These are phyloP conservation scores for Hestina assimilis DNA, from an alignment of 1,140 invertebrate genomes.

Conservation along the genomic window DNA sequence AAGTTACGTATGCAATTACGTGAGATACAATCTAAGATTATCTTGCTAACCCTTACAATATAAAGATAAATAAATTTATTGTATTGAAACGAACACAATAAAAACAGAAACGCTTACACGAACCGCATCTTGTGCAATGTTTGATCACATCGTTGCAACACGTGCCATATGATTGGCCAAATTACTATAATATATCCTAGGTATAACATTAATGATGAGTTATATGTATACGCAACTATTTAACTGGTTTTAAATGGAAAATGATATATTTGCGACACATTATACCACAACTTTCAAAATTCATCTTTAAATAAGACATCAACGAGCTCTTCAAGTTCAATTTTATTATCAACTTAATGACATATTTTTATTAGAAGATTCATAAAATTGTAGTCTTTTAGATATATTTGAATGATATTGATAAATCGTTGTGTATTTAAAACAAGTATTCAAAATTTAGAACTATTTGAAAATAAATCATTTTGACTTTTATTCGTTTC, in stretches of 20 bases:
- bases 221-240: conserved; percentile 4
- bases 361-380: too few species aligned
- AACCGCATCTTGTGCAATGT: conserved; percentile 1
- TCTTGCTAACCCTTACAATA: not conserved
- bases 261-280: not conserved
- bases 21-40: not conserved
- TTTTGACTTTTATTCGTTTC: too few species aligned
- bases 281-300: not conserved
- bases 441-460: too few species aligned
- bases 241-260: conserved; percentile 5
- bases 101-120: conserved; percentile 1
- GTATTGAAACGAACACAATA: conserved; percentile 13
- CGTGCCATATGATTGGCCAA: conserved; percentile 4
- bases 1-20: not conserved
- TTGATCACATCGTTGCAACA: conserved; percentile 12
- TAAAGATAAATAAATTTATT: conserved; percentile 4
- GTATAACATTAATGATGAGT: not conserved
- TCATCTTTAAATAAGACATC: conserved; percentile 27
- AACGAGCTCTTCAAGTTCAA: conserved; percentile 20
- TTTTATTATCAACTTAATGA: conserved; percentile 3
- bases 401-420: too few species aligned
- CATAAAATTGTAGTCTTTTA: too few species aligned
- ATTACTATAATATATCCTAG: conserved; percentile 7
- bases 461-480: too few species aligned
- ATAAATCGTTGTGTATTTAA: too few species aligned